A percentile compares a stretch with the other conserved stretches of the same genome.
phyloP scores from a whole-genome alignment of 2,888 invertebrate genomes.

The Parapristionchus giblindavisi region DNA sequence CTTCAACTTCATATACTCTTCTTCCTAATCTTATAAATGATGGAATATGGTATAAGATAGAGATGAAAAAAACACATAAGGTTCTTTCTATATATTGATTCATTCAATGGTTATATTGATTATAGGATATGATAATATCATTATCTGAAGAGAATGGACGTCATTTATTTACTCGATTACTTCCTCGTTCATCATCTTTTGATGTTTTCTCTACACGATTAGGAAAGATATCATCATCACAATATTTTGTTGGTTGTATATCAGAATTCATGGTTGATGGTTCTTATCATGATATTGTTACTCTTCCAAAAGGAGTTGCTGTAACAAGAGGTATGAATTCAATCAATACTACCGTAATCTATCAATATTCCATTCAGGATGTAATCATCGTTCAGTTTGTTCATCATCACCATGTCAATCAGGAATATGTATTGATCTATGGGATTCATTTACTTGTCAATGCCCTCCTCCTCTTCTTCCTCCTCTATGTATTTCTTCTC shows the following conservation, averaged over 20 bases:
- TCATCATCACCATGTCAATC: slow-evolving; percentile 56
- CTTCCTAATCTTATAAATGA: slow-evolving; percentile 59
- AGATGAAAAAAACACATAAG: slow-evolving; percentile 43
- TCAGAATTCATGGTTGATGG: slow-evolving; percentile 43
- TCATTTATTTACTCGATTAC: slow-evolving; percentile 42
- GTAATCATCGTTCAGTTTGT: slow-evolving; percentile 58
- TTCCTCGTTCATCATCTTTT: slow-evolving; percentile 43
- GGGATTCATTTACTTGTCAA: slow-evolving; percentile 57
- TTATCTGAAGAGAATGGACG: slow-evolving; percentile 33
- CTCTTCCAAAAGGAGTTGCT: slow-evolving; percentile 24
- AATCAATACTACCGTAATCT: background rate
- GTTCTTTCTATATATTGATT: slow-evolving; percentile 5
- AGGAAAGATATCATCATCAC: slow-evolving; percentile 43
- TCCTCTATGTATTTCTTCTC: slow-evolving; percentile 56
- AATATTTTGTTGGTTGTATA: slow-evolving; percentile 60
- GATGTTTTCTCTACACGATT: slow-evolving; percentile 57
- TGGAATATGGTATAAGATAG: slow-evolving; percentile 61
- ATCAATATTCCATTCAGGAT: slow-evolving; percentile 45
- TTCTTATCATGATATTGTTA: slow-evolving; percentile 41
- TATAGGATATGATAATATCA: slow-evolving; percentile 26
- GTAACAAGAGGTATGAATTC: slow-evolving; percentile 17
- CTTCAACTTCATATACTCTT: slow-evolving; percentile 46
- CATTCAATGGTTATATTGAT: background rate
- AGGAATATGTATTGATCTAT: slow-evolving; percentile 61
- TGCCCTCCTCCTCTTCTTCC: slow-evolving; percentile 59